Conservation (phyloP, 2,797 vertebrate genomes). For the Picus viridis region DNA sequence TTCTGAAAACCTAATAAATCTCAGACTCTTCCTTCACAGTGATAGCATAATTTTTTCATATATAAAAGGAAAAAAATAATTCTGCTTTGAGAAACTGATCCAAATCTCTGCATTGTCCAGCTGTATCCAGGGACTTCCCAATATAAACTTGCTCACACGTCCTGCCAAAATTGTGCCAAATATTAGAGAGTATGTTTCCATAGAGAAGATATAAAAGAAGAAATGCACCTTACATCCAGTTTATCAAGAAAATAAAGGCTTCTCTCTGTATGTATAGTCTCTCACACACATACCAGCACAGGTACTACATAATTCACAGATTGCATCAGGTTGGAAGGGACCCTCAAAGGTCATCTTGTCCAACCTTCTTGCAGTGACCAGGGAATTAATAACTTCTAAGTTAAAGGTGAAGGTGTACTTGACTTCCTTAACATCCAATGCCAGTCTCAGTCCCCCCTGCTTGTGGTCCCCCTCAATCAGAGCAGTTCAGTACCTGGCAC, state of each 20-base stretch:
- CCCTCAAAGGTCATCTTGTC: too few relatives aligned
- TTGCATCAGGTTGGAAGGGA: too few relatives aligned
- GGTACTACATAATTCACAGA: not conserved
- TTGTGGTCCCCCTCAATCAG: not conserved
- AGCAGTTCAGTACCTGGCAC: not conserved
- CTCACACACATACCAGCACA: not conserved
- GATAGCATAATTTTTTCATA: slow-evolving; percentile 9
- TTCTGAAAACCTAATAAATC: slow-evolving; percentile 26
- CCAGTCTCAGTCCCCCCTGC: not conserved
- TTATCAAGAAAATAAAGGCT: not conserved
- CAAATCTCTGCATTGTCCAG: not conserved
- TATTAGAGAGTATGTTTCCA: not conserved
- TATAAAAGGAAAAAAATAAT: not conserved
- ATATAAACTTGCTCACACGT: not conserved
- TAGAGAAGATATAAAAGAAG: not conserved
- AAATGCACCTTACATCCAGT: not conserved
- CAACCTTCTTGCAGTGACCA: not conserved
- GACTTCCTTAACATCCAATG: not conserved
- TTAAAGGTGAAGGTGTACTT: not conserved
- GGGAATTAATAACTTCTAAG: not conserved
- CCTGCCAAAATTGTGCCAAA: not conserved
- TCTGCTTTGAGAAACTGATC: not conserved
- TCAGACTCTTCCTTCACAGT: slow-evolving; percentile 16
- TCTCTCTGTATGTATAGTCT: not conserved
- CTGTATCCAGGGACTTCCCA: not conserved